Evolutionary conservation across 2,888 invertebrate genomes (phyloP).

Genomic region (Cyclophora albipunctata): DNA sequence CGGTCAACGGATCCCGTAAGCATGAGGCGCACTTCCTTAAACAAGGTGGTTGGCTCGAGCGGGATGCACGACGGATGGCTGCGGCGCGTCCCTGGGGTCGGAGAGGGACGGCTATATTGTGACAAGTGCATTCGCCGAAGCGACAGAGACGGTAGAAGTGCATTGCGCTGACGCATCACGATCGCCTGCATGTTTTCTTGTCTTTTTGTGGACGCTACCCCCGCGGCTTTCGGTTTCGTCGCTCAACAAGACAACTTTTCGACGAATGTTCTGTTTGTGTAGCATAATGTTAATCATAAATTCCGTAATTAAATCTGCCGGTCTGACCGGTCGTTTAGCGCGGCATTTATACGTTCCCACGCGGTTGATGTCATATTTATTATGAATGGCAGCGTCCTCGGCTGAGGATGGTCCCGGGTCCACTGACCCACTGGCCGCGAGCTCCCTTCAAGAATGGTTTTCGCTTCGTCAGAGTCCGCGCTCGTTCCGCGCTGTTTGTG

Average conservation of each 20-base stretch:
- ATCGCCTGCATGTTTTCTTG: conserved; percentile 49
- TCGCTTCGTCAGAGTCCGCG: conserved; percentile 56
- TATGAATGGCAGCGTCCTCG: conserved; percentile 55
- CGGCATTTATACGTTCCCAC: conserved; percentile 67
- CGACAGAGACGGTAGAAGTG: conserved; percentile 50
- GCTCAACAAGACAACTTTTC: conserved; percentile 37
- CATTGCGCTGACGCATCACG: conserved; percentile 69
- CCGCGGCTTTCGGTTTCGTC: conserved; percentile 58
- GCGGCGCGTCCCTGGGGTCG: conserved; percentile 7
- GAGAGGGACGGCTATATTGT: conserved; percentile 31
- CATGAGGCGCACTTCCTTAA: conserved; percentile 57
- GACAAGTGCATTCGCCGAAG: conserved; percentile 44
- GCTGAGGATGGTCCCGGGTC: conserved; percentile 30
- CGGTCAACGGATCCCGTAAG: conserved; percentile 48
- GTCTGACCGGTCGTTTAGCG: conserved; percentile 55
- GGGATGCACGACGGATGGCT: conserved; percentile 21
- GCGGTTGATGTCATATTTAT: conserved; percentile 71
- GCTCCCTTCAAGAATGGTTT: conserved; percentile 41
- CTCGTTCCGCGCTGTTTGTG: conserved; percentile 26
- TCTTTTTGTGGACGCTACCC: conserved; percentile 51
- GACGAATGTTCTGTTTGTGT: conserved; percentile 48
- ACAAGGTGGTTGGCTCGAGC: conserved; percentile 35
- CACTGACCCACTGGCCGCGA: conserved; percentile 58
- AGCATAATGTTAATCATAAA: conserved; percentile 54
- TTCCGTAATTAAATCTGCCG: conserved; percentile 59